phyloP scores from a whole-genome alignment of 2,113 vertebrate genomes.

The Muscicapa adusta region DNA sequence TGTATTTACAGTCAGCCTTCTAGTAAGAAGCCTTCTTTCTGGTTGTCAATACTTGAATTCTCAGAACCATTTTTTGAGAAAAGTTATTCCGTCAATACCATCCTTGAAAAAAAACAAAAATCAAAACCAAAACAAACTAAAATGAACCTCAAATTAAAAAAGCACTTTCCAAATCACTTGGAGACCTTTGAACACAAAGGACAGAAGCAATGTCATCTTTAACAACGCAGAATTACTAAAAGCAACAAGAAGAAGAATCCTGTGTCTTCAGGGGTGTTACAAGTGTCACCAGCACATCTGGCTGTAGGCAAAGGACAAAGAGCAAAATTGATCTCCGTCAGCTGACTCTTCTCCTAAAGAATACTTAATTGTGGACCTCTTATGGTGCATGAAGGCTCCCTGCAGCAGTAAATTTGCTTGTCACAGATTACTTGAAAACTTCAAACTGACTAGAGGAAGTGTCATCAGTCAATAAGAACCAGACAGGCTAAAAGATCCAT shows the following conservation, averaged over 20 bases:
- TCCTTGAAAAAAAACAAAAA: not conserved
- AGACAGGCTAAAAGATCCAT: not conserved
- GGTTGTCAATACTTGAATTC: not conserved
- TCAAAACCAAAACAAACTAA: not conserved
- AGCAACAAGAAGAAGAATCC: not conserved
- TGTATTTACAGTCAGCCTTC: not conserved
- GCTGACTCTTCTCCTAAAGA: not conserved
- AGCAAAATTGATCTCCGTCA: not conserved
- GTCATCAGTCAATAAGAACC: not conserved
- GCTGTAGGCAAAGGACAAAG: not conserved
- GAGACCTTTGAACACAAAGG: not conserved
- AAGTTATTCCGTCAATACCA: not conserved
- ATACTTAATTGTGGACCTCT: not conserved
- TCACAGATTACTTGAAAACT: not conserved
- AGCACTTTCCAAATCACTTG: not conserved
- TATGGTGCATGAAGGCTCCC: not conserved
- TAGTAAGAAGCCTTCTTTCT: not conserved
- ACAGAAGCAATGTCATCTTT: not conserved
- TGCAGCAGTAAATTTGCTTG: not conserved
- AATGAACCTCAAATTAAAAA: not conserved
- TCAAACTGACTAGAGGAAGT: not conserved
- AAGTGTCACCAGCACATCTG: accelerated
- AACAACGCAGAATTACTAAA: not conserved
- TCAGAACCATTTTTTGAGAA: not conserved
- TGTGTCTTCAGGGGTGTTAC: not conserved